Evolutionary conservation across 2,797 vertebrate genomes (phyloP), one percentile per base, ranked within the genome.

Genomic region (Esox masquinongy): DNA sequence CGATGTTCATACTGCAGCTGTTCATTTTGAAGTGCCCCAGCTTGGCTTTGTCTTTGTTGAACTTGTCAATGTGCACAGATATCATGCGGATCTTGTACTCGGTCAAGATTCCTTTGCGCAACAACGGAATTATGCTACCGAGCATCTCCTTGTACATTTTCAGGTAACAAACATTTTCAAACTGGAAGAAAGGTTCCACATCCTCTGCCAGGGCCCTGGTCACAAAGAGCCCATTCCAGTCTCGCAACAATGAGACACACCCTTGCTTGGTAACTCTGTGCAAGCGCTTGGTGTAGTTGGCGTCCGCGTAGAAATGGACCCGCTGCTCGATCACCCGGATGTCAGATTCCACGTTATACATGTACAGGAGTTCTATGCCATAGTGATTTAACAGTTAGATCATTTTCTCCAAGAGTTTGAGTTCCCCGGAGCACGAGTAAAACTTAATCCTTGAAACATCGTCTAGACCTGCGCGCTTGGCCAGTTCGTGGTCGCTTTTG

Each of bases 301-400:
- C 5, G 22, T 29, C 24, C 5, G 70, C 29, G 70, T 72, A 72
- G 11, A 72, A 72, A 8, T 72, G 5, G 12, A 53, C 49, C 16
- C 70, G 31, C 29, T 72, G 70, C 26, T 53, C 50, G 1, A 72
- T 17, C 22, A 72, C 70, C 8, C 70, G 16, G 15, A 72, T 34
- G 50, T 72, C 70, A 9, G 53, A 72, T 6, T 34, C 11, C 5
- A 26, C 70, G 9, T 72, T 53, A 26, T 34, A 72, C 12, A 72
- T 24, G 50, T 72, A 72, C 22, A 72, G 12, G 3, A 72, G 51
- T 19, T 72, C 29, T 53, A 53, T 53, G 6, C 2, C 50, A 1
- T 34, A n/a, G 50, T 15, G 31, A 5, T 72, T 19, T 1, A 53
- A 7, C 47, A 72, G 47, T 1, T 0, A 0, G 8, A 77, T 39